A percentile compares a stretch with the other conserved stretches of the same genome.
Evolutionary conservation across 1,140 invertebrate genomes (phyloP).

Genomic region (Halotydeus destructor): DNA sequence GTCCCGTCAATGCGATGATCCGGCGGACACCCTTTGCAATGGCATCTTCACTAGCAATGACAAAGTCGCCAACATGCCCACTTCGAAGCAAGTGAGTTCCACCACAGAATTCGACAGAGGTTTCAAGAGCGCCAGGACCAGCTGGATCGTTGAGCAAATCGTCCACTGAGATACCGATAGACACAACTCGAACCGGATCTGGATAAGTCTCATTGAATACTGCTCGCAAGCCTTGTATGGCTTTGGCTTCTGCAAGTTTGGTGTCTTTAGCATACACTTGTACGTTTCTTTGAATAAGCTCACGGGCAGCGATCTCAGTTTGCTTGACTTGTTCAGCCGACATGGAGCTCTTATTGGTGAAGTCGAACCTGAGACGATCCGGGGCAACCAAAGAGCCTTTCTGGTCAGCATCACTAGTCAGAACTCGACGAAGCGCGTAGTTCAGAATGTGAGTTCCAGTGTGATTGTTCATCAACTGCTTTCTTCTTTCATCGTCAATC

Average conservation of each 20-base stretch:
- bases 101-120: conserved; percentile 98
- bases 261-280: conserved; percentile 75
- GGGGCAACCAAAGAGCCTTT: conserved; percentile 94
- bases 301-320: conserved; percentile 52
- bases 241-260: conserved; percentile 59
- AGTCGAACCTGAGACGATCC: conserved; percentile 89
- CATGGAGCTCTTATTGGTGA: conserved; percentile 59
- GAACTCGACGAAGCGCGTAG: conserved; percentile 67
- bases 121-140: conserved; percentile 45
- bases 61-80: conserved; percentile 43
- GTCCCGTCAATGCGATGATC: conserved; percentile 88
- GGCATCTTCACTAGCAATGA: conserved; percentile 91
- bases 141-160: conserved; percentile 66
- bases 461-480: conserved; percentile 93
- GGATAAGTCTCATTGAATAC: conserved; percentile 99
- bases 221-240: conserved; percentile 78
- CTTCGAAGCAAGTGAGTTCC: conserved; percentile 40
- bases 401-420: conserved; percentile 81
- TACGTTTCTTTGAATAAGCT: conserved; percentile 54
- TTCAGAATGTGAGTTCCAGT: conserved; percentile 96
- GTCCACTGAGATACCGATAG: conserved; percentile 78
- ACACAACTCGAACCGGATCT: conserved; percentile 90
- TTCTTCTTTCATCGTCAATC: conserved; percentile 59
- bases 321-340: conserved; percentile 61
- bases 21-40: conserved; percentile 95